Percentiles rank a stretch among this genome's conserved stretches.
phyloP scores from a whole-genome alignment of 1,140 invertebrate species.

The Pinna nobilis region DNA sequence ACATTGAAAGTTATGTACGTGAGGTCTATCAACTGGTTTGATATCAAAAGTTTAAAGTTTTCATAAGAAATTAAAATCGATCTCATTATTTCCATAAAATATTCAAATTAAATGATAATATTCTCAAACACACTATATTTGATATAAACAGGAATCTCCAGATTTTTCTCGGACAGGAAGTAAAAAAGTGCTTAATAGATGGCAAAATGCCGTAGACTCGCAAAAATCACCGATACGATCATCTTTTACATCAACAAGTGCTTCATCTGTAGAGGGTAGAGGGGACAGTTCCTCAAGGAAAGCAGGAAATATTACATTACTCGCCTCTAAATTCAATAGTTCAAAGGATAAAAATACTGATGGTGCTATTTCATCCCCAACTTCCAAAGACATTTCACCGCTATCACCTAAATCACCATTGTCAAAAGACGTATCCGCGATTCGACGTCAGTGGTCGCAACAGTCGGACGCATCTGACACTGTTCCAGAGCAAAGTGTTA shows the following conservation, averaged over 20 bases:
- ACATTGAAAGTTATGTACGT: too few relatives aligned
- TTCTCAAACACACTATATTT: neutral
- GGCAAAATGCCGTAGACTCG: constrained; percentile 21
- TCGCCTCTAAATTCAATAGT: constrained; percentile 29
- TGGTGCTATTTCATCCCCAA: constrained; percentile 12
- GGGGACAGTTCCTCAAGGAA: constrained; percentile 20
- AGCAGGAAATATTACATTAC: constrained; percentile 26
- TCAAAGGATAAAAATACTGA: constrained; percentile 6
- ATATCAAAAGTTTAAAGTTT: too few relatives aligned
- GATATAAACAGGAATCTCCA: neutral
- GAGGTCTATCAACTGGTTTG: too few relatives aligned
- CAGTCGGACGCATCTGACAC: neutral
- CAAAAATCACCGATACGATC: constrained; percentile 19
- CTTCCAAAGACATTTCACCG: neutral
- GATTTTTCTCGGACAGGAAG: constrained; percentile 13
- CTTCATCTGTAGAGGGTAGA: neutral
- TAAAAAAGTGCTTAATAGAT: constrained; percentile 26
- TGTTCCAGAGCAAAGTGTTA: neutral
- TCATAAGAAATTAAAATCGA: too few relatives aligned
- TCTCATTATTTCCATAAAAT: too few relatives aligned
- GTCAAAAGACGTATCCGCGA: constrained; percentile 30
- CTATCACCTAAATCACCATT: too few relatives aligned
- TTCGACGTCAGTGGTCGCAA: constrained; percentile 31
- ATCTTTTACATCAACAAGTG: constrained; percentile 12
- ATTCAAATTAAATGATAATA: too few relatives aligned